These are phyloP conservation scores for Neodiprion pinetum DNA, from an alignment of 1,140 invertebrate genomes.

Conservation along the genomic window DNA sequence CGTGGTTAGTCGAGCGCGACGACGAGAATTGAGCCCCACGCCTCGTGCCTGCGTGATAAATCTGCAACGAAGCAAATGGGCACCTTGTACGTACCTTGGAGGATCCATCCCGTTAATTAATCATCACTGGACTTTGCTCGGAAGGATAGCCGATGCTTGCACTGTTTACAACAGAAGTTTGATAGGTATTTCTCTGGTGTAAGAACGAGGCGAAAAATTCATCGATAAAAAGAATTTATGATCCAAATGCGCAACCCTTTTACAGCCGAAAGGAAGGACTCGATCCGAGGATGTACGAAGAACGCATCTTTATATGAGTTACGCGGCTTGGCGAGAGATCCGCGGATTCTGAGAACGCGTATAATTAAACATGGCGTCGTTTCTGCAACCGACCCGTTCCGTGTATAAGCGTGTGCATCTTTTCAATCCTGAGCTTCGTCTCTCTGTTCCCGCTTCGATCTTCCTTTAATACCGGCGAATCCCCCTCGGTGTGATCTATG, in stretches of 20 bases:
- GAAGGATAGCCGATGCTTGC: not conserved
- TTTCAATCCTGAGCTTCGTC: constrained; percentile 17
- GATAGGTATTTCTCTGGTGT: not conserved
- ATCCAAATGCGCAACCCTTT: not conserved
- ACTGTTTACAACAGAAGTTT: not conserved
- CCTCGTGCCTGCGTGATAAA: no score
- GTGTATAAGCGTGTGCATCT: constrained; percentile 28
- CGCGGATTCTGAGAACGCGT: constrained; percentile 55
- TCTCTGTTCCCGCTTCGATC: constrained; percentile 17
- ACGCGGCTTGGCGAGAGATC: constrained; percentile 38
- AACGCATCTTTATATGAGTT: no score
- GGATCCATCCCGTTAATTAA: not conserved
- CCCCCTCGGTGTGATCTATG: constrained; percentile 47
- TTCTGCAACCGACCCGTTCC: constrained; percentile 20
- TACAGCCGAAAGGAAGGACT: not conserved
- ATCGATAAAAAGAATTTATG: no score
- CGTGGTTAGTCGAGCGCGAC: no score
- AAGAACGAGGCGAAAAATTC: not conserved
- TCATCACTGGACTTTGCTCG: not conserved
- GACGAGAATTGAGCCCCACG: no score
- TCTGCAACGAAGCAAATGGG: not conserved
- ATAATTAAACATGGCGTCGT: constrained; percentile 50
- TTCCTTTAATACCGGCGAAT: constrained; percentile 11
- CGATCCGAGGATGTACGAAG: not conserved
- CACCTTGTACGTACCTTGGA: not conserved